These are phyloP conservation scores for Menidia beryllina DNA, from an alignment of 2,113 vertebrate species.

Conservation along the genomic window DNA sequence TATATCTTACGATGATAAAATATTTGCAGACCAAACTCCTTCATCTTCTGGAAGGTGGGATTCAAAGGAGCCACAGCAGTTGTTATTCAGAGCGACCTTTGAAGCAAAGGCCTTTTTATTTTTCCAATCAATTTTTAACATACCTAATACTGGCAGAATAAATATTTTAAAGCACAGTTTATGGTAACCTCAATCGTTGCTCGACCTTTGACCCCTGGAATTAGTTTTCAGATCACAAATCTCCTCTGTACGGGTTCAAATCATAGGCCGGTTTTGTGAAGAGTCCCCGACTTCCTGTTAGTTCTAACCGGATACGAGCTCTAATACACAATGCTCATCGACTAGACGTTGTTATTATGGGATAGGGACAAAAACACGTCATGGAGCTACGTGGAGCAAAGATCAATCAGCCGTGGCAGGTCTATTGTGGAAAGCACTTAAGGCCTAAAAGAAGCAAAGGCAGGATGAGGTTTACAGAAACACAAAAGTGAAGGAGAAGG, in stretches of 20 bases:
- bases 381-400: not conserved
- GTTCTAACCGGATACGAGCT: conserved; percentile 41
- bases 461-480: conserved; percentile 23
- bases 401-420: conserved; percentile 62
- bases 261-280: not conserved
- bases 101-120: conserved; percentile 21
- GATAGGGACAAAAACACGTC: conserved; percentile 38
- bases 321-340: conserved; percentile 12
- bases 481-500: conserved; percentile 35
- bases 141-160: conserved; percentile 10
- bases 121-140: conserved; percentile 30
- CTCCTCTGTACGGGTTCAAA: not conserved
- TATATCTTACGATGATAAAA: not conserved
- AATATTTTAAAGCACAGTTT: conserved; percentile 34
- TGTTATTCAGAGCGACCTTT: too few species aligned
- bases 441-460: conserved; percentile 30
- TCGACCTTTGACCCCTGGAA: conserved; percentile 20
- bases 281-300: not conserved
- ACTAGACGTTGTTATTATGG: conserved; percentile 48
- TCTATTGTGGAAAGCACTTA: conserved; percentile 63
- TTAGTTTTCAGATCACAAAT: conserved; percentile 12
- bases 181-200: not conserved
- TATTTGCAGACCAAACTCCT: not conserved
- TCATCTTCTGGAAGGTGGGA: not conserved
- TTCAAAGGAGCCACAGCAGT: not conserved